Conservation (phyloP, 2,113 vertebrate genomes). For the Cyprinodon brontotheroides region DNA sequence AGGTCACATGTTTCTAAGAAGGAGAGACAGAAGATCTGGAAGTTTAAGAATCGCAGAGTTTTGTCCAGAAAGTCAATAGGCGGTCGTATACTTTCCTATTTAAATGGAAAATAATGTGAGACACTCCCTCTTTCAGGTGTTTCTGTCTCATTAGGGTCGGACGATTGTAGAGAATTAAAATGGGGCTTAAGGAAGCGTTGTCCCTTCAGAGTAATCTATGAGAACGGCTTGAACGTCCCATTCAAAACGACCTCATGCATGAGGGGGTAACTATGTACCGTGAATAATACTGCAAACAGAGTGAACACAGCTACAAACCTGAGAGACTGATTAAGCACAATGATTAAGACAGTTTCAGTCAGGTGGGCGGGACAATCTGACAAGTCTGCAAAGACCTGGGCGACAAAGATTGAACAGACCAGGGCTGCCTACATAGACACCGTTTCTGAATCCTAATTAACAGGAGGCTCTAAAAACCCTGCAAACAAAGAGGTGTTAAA, state of each 20-base stretch:
- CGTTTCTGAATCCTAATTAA: neutral
- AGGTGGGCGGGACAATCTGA: neutral
- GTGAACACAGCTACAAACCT: constrained; percentile 59
- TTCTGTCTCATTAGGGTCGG: neutral
- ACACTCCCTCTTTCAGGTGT: neutral
- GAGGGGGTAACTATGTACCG: neutral
- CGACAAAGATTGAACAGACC: neutral
- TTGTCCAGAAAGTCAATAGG: neutral
- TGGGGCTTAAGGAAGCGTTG: neutral
- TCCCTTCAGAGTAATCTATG: neutral
- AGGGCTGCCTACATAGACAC: neutral
- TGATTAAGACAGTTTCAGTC: neutral
- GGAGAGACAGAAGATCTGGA: neutral
- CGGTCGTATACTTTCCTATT: neutral
- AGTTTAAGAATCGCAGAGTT: neutral
- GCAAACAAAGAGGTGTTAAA: neutral
- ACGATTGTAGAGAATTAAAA: neutral
- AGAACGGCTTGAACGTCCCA: neutral
- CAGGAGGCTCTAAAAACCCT: neutral
- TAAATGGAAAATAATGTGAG: neutral
- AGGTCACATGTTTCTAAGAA: neutral
- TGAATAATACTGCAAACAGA: constrained; percentile 65
- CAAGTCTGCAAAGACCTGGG: neutral
- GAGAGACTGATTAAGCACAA: neutral
- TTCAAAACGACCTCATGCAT: neutral